These are phyloP conservation scores for Aegotheles bennettii DNA, from an alignment of 2,113 vertebrate species.

Conservation along the genomic window DNA sequence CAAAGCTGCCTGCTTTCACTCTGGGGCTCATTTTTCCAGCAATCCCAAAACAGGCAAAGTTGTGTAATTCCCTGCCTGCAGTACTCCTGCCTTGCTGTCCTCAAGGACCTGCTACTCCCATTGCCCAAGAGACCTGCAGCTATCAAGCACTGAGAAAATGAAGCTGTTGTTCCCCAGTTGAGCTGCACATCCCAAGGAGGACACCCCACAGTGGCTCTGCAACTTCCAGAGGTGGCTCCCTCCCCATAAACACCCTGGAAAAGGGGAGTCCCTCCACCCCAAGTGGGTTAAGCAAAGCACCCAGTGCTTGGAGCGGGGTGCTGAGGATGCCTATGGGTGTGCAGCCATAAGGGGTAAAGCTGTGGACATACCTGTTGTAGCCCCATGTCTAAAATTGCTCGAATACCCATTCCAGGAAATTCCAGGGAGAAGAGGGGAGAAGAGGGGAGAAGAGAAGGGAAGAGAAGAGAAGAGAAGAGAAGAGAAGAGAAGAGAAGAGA, in stretches of 20 bases:
- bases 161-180: neutral
- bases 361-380: neutral
- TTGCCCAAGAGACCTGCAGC: neutral
- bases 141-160: neutral
- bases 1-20: neutral
- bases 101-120: neutral
- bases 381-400: neutral
- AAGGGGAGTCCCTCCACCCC: neutral
- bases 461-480: neutral
- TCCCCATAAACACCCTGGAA: accelerated
- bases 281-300: neutral
- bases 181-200: neutral
- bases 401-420: neutral
- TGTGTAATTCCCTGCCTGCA: neutral
- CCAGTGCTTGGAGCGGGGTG: neutral
- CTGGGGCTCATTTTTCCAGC: neutral
- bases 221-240: neutral
- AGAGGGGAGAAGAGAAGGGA: neutral
- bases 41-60: neutral
- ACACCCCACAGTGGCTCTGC: neutral
- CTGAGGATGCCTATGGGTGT: neutral
- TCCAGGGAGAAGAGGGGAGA: neutral
- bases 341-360: neutral
- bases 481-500: neutral
- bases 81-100: neutral